Percentiles rank a stretch among this genome's conserved stretches.
phyloP scores from a whole-genome alignment of 1,140 invertebrate genomes.

The Orussus abietinus region DNA sequence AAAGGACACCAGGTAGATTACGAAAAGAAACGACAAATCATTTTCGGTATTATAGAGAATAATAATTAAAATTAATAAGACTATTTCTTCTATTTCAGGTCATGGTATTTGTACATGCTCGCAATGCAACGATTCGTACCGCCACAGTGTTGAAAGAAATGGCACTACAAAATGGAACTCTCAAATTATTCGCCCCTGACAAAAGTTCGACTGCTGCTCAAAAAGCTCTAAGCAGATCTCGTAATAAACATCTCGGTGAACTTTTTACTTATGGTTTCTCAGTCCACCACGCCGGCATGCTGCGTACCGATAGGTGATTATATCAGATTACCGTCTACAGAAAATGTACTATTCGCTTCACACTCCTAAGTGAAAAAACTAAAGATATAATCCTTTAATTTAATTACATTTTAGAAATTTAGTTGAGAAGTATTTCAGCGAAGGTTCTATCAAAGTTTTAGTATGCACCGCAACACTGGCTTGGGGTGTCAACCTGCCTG shows the following conservation, averaged over 20 bases:
- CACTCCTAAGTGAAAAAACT: no score
- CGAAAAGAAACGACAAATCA: conserved; percentile 5
- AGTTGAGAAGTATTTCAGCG: conserved; percentile 85
- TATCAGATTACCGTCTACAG: conserved; percentile 17
- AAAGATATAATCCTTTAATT: conserved; percentile 7
- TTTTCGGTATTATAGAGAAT: conserved; percentile 2
- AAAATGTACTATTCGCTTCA: no score
- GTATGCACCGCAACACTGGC: conserved; percentile 97
- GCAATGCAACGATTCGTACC: conserved; percentile 90
- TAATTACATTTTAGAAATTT: conserved; percentile 58
- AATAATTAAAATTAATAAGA: neutral
- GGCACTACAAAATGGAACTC: conserved; percentile 69
- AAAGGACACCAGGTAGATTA: conserved; percentile 78
- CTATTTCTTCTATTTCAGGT: conserved; percentile 56
- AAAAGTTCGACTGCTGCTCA: conserved; percentile 58
- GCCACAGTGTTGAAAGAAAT: conserved; percentile 76
- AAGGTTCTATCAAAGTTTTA: conserved; percentile 88
- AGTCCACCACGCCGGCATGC: conserved; percentile 96
- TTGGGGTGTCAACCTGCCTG: conserved; percentile 99
- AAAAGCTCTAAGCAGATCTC: conserved; percentile 65
- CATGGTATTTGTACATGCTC: conserved; percentile 98
- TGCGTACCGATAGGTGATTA: conserved; percentile 75
- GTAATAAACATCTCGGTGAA: conserved; percentile 74
- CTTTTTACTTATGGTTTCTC: conserved; percentile 87
- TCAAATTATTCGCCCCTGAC: conserved; percentile 66